A percentile compares a stretch with the other conserved stretches of the same genome.
These are phyloP conservation scores for Petrolisthes cinctipes DNA, from an alignment of 2,888 invertebrate species.

Conservation along the genomic window DNA sequence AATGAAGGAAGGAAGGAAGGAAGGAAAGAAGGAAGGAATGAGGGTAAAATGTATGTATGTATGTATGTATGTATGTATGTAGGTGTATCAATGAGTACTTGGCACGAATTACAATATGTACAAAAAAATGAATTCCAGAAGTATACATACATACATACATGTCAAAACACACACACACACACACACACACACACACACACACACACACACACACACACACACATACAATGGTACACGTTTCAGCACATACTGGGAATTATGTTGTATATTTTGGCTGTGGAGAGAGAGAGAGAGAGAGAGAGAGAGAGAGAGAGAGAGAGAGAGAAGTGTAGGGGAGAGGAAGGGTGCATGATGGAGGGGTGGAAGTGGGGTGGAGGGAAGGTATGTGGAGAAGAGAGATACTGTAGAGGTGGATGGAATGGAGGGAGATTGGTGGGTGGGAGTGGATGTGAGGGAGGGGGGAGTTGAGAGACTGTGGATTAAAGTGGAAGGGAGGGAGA, in stretches of 20 bases:
- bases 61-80: no score
- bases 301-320: not conserved
- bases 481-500: no score
- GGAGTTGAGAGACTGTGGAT: no score
- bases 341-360: not conserved
- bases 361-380: not conserved
- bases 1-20: not conserved
- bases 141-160: not conserved
- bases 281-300: not conserved
- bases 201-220: slow-evolving; percentile 27
- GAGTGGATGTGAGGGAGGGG: no score
- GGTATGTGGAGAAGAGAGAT: not conserved
- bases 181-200: slow-evolving; percentile 14
- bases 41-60: not conserved
- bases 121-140: no score
- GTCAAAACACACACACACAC: slow-evolving; percentile 2
- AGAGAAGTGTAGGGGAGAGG: not conserved
- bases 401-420: not conserved
- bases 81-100: no score
- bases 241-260: not conserved
- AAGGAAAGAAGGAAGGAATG: not conserved
- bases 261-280: not conserved
- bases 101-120: no score
- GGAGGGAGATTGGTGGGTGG: no score
- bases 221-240: not conserved